Base-by-base conservation (phyloP, 1,140 invertebrate genomes). In the Samia ricini region DNA sequence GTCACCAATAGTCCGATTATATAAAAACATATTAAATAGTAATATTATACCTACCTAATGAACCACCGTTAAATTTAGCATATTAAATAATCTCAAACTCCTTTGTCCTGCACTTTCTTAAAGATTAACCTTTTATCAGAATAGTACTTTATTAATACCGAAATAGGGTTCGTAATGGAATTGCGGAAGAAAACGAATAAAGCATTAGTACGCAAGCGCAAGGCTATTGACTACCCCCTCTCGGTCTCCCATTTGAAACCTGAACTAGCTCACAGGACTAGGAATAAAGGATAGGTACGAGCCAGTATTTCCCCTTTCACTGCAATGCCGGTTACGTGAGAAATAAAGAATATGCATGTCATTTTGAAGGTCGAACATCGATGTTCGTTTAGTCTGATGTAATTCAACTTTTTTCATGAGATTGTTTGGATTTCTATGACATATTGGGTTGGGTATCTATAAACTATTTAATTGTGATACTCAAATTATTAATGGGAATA, bases 171-270 rank as follows among this genome's bases (percentile, higher is more conserved):
- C 36, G 56, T 54, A 56, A 29, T 52, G 5, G n/a, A 8, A 36
- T 36, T 56, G 55, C 10, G 2, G 50, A 36, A 18, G 24, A 29
- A n/a, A 56, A 48, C 23, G 22, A 56, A 48, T 23, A 12, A 56
- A 52, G 61, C 61, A 68, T 66, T 56, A 72, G 29, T 68, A 61
- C 85, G 85, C 85, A 77, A 61, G 83, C 83, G 78, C 69, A 64
- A 29, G 63, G 62, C 65, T 88, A 88, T 88, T 72, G 85, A 88
- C 83, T 72, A 49, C 72, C 67, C 72, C 68, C 71, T 54, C 66
- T 67, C 54, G 61, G 52, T 23, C 49, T 24, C 21, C 63, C 66
- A 62, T 59, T 64, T 64, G 61, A 73, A 79, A 75, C 73, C 73
- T 83, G 76, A 82, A 79, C 69, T 66, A 73, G 73, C 71, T 81